Conservation (phyloP, 2,888 invertebrate species). For the Phrixothrix hirtus region DNA sequence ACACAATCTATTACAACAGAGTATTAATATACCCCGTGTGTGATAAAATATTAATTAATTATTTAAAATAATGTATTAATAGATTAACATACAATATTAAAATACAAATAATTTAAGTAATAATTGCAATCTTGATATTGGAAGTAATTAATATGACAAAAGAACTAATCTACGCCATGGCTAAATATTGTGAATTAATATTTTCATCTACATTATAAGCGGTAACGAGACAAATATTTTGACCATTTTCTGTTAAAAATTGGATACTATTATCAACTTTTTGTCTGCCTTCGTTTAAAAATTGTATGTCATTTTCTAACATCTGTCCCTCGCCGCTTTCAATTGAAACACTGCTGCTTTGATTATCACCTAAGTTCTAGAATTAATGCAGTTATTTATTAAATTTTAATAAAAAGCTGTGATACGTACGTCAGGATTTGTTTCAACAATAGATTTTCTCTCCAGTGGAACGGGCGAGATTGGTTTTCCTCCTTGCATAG, state of each 20-base stretch:
- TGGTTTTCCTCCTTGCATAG: slow-evolving; percentile 42
- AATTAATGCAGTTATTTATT: too few species aligned
- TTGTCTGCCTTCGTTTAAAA: slow-evolving; percentile 19
- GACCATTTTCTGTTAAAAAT: slow-evolving; percentile 61
- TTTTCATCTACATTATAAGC: slow-evolving; percentile 59
- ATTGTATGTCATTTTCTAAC: slow-evolving; percentile 26
- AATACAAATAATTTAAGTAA: too few species aligned
- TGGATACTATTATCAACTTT: slow-evolving; percentile 52
- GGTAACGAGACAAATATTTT: slow-evolving; percentile 65
- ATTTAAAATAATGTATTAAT: too few species aligned
- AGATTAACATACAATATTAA: too few species aligned
- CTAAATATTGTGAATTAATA: slow-evolving; percentile 55
- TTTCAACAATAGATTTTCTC: background rate
- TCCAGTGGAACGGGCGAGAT: slow-evolving; percentile 16
- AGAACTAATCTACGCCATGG: slow-evolving; percentile 52
- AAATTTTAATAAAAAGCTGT: too few species aligned
- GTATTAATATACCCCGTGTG: too few species aligned
- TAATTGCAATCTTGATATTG: background rate
- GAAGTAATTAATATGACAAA: too few species aligned
- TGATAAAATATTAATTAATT: background rate
- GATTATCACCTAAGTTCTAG: too few species aligned
- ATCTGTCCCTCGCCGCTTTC: too few species aligned
- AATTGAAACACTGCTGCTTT: too few species aligned
- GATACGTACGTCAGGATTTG: background rate
- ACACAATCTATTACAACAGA: background rate